phyloP scores from a whole-genome alignment of 2,113 vertebrate species.

The human region DNA sequence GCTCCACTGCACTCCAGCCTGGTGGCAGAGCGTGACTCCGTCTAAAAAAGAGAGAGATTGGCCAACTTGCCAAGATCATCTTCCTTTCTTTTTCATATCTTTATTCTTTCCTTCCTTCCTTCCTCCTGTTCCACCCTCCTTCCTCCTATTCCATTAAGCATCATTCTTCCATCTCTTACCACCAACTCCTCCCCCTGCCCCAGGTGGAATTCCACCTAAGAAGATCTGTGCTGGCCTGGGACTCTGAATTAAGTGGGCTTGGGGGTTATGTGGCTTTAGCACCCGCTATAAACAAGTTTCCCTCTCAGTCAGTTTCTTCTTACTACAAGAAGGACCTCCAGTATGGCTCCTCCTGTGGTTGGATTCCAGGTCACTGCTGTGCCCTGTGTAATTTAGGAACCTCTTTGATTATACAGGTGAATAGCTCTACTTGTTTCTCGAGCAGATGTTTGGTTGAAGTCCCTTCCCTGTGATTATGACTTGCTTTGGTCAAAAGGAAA shows the following conservation, averaged over 20 bases:
- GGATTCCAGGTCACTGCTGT: constrained; percentile 35
- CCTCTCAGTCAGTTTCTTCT: not conserved
- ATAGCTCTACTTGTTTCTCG: constrained; percentile 64
- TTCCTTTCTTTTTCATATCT: too few relatives aligned
- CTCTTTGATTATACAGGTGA: constrained; percentile 75
- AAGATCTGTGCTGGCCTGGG: not conserved
- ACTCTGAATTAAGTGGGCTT: not conserved
- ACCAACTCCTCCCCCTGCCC: fast-evolving
- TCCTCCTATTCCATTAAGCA: not conserved
- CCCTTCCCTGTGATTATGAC: constrained; percentile 72
- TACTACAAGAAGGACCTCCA: not conserved
- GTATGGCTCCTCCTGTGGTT: not conserved
- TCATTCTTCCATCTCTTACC: not conserved
- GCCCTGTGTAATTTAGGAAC: constrained; percentile 62
- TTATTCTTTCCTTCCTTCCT: too few relatives aligned
- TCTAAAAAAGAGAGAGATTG: too few relatives aligned
- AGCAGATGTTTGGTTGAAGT: constrained; percentile 66
- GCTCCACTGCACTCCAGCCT: too few relatives aligned
- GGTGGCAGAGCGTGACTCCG: fast-evolving
- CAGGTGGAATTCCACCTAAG: not conserved
- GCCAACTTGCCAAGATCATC: too few relatives aligned
- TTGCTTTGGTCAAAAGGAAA: constrained; percentile 65
- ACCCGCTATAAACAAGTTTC: not conserved
- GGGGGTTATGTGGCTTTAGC: not conserved
- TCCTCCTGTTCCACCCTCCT: too few relatives aligned